Conservation (phyloP, 2,888 invertebrate species). For the Micoletzkya japonica region DNA sequence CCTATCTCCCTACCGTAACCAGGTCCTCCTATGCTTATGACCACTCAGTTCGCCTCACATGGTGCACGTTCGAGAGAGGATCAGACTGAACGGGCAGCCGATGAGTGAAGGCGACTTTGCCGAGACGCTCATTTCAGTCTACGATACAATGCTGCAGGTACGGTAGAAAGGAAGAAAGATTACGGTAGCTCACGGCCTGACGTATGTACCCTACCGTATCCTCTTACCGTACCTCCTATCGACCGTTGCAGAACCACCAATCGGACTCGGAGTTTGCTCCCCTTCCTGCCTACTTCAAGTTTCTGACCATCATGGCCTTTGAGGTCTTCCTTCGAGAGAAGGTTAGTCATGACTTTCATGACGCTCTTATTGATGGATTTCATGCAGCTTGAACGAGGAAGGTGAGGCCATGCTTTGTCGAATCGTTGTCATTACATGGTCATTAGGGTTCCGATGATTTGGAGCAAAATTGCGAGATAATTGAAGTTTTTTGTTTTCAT, state of each 20-base stretch:
- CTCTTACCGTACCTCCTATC: no score
- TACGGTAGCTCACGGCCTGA: neutral
- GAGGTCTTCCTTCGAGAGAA: conserved; percentile 80
- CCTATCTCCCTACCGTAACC: no score
- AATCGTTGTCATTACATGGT: no score
- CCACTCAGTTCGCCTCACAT: conserved; percentile 85
- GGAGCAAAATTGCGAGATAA: no score
- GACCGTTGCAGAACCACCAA: neutral
- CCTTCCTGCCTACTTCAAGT: conserved; percentile 80
- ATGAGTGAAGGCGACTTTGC: conserved; percentile 78
- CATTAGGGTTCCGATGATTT: no score
- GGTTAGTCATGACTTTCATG: conserved; percentile 50
- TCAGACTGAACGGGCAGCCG: conserved; percentile 82
- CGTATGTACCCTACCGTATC: neutral
- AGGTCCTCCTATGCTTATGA: neutral
- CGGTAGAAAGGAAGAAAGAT: conserved; percentile 4
- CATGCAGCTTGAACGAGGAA: no score
- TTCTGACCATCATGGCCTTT: conserved; percentile 87
- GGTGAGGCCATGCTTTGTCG: no score
- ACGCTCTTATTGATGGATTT: no score
- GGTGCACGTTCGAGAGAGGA: conserved; percentile 85
- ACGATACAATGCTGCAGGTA: conserved; percentile 15
- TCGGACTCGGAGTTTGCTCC: conserved; percentile 4
- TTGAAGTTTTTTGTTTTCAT: conserved; percentile 66
- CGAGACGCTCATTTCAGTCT: conserved; percentile 76